These are phyloP conservation scores for Ascidia mentula DNA, from an alignment of 23 tunicate genomes.

Conservation along the genomic window DNA sequence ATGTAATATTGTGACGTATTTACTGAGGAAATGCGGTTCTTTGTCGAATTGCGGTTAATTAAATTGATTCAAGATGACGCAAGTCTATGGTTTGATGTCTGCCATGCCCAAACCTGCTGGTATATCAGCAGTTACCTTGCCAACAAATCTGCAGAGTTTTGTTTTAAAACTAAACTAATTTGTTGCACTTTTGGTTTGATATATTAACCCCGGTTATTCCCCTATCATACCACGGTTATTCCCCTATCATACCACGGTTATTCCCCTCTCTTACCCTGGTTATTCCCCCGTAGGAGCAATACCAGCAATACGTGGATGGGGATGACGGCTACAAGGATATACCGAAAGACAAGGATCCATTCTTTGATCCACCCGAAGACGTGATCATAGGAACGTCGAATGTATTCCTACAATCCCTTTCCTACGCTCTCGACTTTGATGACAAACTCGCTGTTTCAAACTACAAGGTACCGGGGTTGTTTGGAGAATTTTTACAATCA, in stretches of 20 bases:
- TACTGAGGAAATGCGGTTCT: too few species aligned
- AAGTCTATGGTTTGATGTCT: too few species aligned
- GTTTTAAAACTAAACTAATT: too few species aligned
- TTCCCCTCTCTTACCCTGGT: not conserved
- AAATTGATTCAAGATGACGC: too few species aligned
- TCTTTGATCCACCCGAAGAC: slow-evolving; percentile 94
- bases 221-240: not conserved
- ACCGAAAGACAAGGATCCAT: slow-evolving; percentile 86
- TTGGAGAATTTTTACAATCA: too few species aligned
- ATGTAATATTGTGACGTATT: too few species aligned
- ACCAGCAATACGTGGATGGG: slow-evolving; percentile 92
- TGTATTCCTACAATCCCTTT: slow-evolving; percentile 95
- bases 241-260: not conserved
- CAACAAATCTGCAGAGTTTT: too few species aligned
- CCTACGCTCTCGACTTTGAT: slow-evolving; percentile 93
- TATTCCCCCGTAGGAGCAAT: slow-evolving; percentile 65
- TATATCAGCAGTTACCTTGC: too few species aligned
- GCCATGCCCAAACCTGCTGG: too few species aligned
- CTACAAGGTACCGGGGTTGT: slow-evolving; percentile 82
- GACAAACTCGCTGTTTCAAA: slow-evolving; percentile 90
- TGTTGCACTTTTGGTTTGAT: too few species aligned
- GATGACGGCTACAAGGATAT: slow-evolving; percentile 78
- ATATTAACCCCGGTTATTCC: not conserved
- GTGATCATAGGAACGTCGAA: slow-evolving; percentile 80
- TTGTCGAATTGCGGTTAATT: too few species aligned